Conservation (phyloP, 2,888 invertebrate genomes). For the Acronicta alni region DNA sequence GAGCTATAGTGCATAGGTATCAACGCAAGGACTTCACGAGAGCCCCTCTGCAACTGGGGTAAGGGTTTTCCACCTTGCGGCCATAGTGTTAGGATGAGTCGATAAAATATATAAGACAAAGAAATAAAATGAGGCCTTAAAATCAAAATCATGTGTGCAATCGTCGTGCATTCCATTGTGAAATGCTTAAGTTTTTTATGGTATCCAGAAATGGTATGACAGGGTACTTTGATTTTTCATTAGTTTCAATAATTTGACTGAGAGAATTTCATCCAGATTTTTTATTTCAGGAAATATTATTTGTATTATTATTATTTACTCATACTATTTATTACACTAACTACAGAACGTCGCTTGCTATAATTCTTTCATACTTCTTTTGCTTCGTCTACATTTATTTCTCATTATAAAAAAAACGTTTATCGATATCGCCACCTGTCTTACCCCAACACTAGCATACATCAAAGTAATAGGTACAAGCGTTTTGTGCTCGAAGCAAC, state of each 20-base stretch:
- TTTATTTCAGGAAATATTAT: too few species aligned
- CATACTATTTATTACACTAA: too few species aligned
- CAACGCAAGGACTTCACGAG: constrained; percentile 60
- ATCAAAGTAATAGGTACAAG: constrained; percentile 61
- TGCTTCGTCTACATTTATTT: too few species aligned
- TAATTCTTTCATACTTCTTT: too few species aligned
- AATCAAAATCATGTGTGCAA: neutral
- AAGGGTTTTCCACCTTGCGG: constrained; percentile 70
- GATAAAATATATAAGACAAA: neutral
- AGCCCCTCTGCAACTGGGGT: constrained; percentile 71
- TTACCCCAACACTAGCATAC: constrained; percentile 47
- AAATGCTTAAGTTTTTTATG: too few species aligned
- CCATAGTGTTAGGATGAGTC: constrained; percentile 54
- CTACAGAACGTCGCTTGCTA: too few species aligned
- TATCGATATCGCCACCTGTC: constrained; percentile 14
- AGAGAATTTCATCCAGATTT: too few species aligned
- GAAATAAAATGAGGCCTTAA: neutral
- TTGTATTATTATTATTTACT: too few species aligned
- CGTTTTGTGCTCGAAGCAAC: constrained; percentile 56
- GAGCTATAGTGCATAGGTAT: constrained; percentile 56
- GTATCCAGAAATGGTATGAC: too few species aligned
- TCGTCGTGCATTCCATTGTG: too few species aligned
- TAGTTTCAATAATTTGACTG: too few species aligned
- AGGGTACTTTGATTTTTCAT: too few species aligned
- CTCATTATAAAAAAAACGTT: neutral